Base-by-base conservation (phyloP, 2,797 vertebrate species). In the Siniperca scherzeri region DNA sequence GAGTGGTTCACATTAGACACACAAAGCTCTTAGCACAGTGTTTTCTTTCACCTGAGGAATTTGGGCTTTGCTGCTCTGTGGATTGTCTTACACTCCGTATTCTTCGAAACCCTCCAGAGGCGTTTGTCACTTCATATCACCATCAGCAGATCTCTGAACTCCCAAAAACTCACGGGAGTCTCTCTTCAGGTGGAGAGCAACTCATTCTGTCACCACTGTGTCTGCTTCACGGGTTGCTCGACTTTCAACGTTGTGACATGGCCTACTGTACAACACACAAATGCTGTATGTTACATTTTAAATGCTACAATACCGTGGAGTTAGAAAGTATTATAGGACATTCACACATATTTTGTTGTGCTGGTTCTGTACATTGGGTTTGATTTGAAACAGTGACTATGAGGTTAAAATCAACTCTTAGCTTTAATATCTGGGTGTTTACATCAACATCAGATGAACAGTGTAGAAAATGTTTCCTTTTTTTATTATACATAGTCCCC, bases 41-140 rank as follows among this genome's bases (percentile, higher is more conserved):
- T 85, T 84, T 76, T 52, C 76, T 78, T 85, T 79, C 75, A 83
- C 76, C 81, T 77, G 55, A 67, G 59, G 75, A 85, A 79, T 80
- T 59, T 65, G 38, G 80, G 77, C 62, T 79, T 55, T 73, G 60
- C 25, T 65, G n/a, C 77, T 48, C 44, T 55, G 72, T 42, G 55
- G 82, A 74, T 74, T 74, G 70, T 77, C 62, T 87, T 72, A 68
- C 65, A 65, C 74, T 71, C 57, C 17, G 74, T 78, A 50, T 88
- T 90, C 85, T 85, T 72, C 52, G 8, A 84, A 87, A 72, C 77
- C 80, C 91, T 80, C 87, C 74, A 78, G 87, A 81, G 91, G 88
- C 74, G 21, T 74, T 85, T 57, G 62, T 94, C 93, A 87, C 82
- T 84, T 86, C n/a, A 22, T 72, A 92, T 91, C 87, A 87, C 52